phyloP scores from a whole-genome alignment of 37 sponge, comb jelly and placozoan species.

The Cliona cf. orientalis region DNA sequence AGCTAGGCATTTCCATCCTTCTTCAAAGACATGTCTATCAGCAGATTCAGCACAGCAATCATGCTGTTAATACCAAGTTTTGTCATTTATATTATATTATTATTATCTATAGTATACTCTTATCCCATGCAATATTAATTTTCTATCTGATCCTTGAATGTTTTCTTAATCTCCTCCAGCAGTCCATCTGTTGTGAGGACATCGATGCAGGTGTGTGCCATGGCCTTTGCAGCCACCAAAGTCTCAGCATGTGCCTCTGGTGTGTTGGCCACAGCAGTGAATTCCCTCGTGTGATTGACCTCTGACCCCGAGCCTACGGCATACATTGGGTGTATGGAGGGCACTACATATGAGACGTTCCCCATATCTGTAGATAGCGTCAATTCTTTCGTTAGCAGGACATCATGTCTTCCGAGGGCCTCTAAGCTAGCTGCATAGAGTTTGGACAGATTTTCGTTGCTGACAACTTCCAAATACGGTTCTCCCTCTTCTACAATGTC shows the following conservation, averaged over 20 bases:
- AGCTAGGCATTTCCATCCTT: too few species aligned
- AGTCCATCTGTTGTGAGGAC: constrained; percentile 59
- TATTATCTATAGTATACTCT: neutral
- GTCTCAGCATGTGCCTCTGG: constrained; percentile 61
- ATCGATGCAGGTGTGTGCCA: constrained; percentile 78
- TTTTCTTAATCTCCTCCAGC: constrained; percentile 46
- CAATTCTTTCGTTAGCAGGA: neutral
- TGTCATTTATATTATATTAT: too few species aligned
- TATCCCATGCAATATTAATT: neutral
- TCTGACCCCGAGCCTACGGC: constrained; percentile 63
- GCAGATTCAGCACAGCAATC: too few species aligned
- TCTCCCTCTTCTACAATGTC: constrained; percentile 24
- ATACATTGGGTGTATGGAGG: constrained; percentile 85
- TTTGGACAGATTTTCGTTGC: constrained; percentile 46
- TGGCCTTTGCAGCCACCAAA: constrained; percentile 70
- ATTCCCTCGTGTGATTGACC: constrained; percentile 76
- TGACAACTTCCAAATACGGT: constrained; percentile 46
- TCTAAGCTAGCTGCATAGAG: constrained; percentile 39
- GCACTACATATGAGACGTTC: constrained; percentile 82
- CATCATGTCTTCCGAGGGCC: constrained; percentile 11
- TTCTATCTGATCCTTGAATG: constrained; percentile 25
- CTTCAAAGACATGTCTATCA: too few species aligned
- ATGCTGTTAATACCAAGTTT: too few species aligned
- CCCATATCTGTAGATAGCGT: constrained; percentile 91
- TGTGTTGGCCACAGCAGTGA: constrained; percentile 71